Evolutionary conservation across 2,888 invertebrate species (phyloP).

Genomic region (Lasius fuliginosus): DNA sequence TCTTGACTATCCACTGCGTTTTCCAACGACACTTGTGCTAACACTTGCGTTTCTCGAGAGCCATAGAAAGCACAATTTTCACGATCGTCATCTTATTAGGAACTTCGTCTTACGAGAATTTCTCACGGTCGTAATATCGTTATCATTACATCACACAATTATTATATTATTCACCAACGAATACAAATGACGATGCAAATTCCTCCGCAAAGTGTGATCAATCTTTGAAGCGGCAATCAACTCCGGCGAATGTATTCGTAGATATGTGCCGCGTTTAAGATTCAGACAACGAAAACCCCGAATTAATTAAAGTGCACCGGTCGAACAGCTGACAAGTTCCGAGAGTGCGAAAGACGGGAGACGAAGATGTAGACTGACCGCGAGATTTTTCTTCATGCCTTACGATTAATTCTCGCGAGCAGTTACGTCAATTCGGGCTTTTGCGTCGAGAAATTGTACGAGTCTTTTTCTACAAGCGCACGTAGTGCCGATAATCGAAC

Average conservation of each 20-base stretch:
- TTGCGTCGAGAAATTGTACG: not conserved
- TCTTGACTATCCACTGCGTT: not conserved
- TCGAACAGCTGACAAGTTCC: not conserved
- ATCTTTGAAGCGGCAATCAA: not conserved
- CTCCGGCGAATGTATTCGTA: not conserved
- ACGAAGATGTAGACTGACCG: conserved; percentile 22
- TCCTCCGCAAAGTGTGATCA: not conserved
- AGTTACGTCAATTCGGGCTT: not conserved
- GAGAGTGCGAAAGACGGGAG: not conserved
- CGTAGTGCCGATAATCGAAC: not conserved
- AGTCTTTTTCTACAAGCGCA: not conserved
- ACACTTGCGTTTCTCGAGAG: not conserved
- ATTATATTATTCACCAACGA: not conserved
- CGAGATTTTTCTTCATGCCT: not conserved
- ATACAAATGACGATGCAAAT: not conserved
- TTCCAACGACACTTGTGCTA: not conserved
- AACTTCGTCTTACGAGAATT: not conserved
- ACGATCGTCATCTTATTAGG: not conserved
- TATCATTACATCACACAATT: not conserved
- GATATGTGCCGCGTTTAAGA: not conserved
- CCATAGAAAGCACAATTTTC: not conserved
- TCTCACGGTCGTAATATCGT: not conserved
- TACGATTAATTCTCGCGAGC: conserved; percentile 2
- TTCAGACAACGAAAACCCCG: not conserved
- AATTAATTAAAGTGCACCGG: conserved; percentile 11